Percentiles rank a stretch among this genome's conserved stretches.
phyloP scores from a whole-genome alignment of 2,113 vertebrate species.

The Anguilla japonica region DNA sequence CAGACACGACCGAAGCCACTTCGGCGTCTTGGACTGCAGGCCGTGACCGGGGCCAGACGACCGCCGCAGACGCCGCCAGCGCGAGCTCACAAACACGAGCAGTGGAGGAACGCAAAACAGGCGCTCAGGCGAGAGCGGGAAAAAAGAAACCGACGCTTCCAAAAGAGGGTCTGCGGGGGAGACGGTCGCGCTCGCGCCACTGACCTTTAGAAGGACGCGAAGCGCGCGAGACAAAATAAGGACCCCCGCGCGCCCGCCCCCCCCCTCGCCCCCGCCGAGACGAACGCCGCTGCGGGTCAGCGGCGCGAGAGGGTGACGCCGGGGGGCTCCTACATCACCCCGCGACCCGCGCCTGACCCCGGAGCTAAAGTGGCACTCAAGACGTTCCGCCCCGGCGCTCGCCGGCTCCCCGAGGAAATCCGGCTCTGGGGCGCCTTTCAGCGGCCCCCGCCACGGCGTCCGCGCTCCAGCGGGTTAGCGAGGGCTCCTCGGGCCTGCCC shows the following conservation, averaged over 20 bases:
- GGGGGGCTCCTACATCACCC: slow-evolving; percentile 57
- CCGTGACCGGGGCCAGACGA: too few relatives aligned
- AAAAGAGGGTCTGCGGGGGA: slow-evolving; percentile 36
- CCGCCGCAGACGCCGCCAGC: not conserved
- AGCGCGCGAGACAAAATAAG: slow-evolving; percentile 5
- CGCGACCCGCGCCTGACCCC: slow-evolving; percentile 58
- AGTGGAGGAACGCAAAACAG: not conserved
- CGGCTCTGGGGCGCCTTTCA: slow-evolving; percentile 30
- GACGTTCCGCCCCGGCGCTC: slow-evolving; percentile 35
- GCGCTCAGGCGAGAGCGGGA: not conserved
- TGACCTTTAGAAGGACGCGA: slow-evolving; percentile 46
- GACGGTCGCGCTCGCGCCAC: slow-evolving; percentile 12
- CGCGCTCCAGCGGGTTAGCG: too few relatives aligned
- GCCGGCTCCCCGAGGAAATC: slow-evolving; percentile 28
- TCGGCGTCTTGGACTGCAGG: not conserved
- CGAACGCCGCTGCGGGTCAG: slow-evolving; percentile 59
- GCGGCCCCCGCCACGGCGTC: not conserved
- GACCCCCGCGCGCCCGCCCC: slow-evolving; percentile 31
- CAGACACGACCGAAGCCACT: not conserved
- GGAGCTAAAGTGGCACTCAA: slow-evolving; percentile 45
- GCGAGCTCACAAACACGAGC: slow-evolving; percentile 29
- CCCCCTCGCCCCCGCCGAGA: slow-evolving; percentile 23
- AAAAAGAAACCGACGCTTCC: slow-evolving; percentile 42
- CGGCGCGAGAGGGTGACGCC: slow-evolving; percentile 43
- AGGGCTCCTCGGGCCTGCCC: not conserved